Base-by-base conservation (phyloP, 1,140 invertebrate species). In the Lepidurus packardi region DNA sequence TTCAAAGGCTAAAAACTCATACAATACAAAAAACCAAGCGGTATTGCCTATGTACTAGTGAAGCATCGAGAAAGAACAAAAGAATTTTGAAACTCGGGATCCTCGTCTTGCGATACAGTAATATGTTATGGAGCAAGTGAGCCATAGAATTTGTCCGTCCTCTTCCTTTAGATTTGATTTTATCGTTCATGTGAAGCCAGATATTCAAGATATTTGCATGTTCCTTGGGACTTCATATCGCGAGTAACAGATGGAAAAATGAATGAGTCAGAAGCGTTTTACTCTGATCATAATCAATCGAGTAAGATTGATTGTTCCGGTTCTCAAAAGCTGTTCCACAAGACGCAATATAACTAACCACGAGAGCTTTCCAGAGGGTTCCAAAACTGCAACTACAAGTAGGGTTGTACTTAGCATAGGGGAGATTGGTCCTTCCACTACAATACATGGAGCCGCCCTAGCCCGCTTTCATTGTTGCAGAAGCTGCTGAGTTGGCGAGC, bases 1-100 rank as follows among this genome's bases (percentile, higher is more conserved):
- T 65, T 65, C 53, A 65, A 65, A 21, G 53, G 53, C 53, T 21
- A 65, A 65, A 65, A 65, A 65, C 53, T 65, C 4, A 65, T 65
- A 65, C 53, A 65, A 65, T 65, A 65, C 53, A 13, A 21, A 21
- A 65, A 8, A 21, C 16, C 53, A 7, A 16, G 53, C 4, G 13
- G 53, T 65, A 65, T 65, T 65, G 53, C 53, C 53, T 65, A 16
- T 65, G 8, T 21, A 21, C 6, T 7, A 47, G 45, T 16, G 21
- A 65, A 65, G 7, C 16, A n/a, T 65, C 53, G 13, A 9, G 45
- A 13, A 21, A 65, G 13, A 65, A 65, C 16, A 65, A 65, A 65
- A 65, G 1, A 21, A 65, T n/a, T n/a, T 21, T 21, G 53, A 65
- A 65, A 4, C 16, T 21, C 21, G 34, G 34, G 21, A 65, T n/a